Evolutionary conservation across 2,888 invertebrate genomes (phyloP), one percentile per base, ranked within the genome.

Genomic region (Rhodophaea formosa): DNA sequence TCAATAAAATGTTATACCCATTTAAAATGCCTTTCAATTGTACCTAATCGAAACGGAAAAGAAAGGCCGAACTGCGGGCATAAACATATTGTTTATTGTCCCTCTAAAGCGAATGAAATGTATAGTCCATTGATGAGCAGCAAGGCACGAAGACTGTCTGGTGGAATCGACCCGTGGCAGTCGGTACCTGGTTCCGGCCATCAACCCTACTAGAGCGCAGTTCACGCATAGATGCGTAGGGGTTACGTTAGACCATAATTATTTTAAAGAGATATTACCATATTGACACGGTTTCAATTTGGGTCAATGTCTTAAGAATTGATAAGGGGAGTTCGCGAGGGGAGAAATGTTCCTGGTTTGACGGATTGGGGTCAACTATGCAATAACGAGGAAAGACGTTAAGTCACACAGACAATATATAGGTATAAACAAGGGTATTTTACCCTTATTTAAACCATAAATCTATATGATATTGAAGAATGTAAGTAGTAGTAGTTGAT

Each of bases 141-240:
- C 81, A 82, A 72, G 71, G 77, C 72, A 77, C 76, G 73, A 78
- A 75, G 75, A 75, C 69, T 66, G 71, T 71, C 71, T 74, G 71
- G 69, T 62, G 69, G 64, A 72, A 90, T 90, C 88, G 88, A 89
- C 84, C 86, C 79, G 88, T 69, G 65, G 77, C 82, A 80, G 65
- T 62, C 75, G 43, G 89, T 86, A 65, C 84, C 85, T 75, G 64
- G 82, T 62, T 61, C 69, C 80, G 89, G 88, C 77, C 90, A 89
- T 64, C 86, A 82, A 91, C 89, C 90, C 82, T 77, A 46, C 68
- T 66, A 49, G 59, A 65, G 64, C 66, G 67, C 70, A 72, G 60
- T 73, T 72, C 70, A 75, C 75, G 76, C 68, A 70, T 65, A 61
- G 45, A 17, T 16, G 51, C 49, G 49, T 49, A 49, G 15, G 30